Percentiles rank a stretch among this genome's conserved stretches.
These are phyloP conservation scores for Pomacea canaliculata DNA, from an alignment of 2,888 invertebrate genomes.

Conservation along the genomic window DNA sequence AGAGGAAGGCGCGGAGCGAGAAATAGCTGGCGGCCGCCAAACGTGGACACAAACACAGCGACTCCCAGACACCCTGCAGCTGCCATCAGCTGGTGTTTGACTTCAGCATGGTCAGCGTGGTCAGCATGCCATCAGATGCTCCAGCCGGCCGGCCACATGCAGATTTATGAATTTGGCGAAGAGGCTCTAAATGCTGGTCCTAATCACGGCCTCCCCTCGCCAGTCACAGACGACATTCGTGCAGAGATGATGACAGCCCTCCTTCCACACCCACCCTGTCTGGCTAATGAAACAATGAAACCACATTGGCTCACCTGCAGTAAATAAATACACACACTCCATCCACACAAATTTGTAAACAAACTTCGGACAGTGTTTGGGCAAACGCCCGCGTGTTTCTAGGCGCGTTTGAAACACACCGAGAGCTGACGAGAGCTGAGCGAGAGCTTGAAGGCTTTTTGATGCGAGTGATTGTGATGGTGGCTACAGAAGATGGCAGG, in stretches of 20 bases:
- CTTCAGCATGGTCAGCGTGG: conserved; percentile 22
- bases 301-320: conserved; percentile 30
- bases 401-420: conserved; percentile 21
- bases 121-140: conserved; percentile 23
- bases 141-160: background rate
- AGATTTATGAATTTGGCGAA: conserved; percentile 26
- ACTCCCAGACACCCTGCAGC: conserved; percentile 10
- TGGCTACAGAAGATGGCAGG: background rate
- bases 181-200: conserved; percentile 12
- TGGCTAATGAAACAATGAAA: conserved; percentile 28
- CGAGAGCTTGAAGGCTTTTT: conserved; percentile 19
- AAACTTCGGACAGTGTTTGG: conserved; percentile 23
- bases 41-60: conserved; percentile 5
- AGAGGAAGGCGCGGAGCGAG: background rate
- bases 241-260: background rate
- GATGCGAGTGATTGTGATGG: conserved; percentile 16
- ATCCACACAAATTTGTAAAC: conserved; percentile 33
- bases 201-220: conserved; percentile 7
- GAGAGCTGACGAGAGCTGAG: conserved; percentile 2
- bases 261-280: background rate
- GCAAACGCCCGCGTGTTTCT: conserved; percentile 19
- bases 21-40: conserved; percentile 3
- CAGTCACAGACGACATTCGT: too few species aligned
- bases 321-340: conserved; percentile 24
- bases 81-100: conserved; percentile 26